Base-by-base conservation (phyloP, 2,888 invertebrate species). In the Watsonalla cultraria region DNA sequence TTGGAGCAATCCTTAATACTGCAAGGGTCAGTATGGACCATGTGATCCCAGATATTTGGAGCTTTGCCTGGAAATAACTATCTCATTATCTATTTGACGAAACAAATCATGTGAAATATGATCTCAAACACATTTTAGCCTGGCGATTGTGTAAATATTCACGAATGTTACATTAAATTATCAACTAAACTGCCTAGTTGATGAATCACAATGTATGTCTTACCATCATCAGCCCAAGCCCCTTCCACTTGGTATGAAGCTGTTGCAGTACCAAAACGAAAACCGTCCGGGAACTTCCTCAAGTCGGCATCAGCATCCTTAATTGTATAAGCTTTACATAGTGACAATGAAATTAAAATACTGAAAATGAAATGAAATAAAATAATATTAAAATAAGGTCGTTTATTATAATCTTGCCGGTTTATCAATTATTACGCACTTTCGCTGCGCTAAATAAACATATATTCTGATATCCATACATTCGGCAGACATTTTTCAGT, bases 41-140 rank as follows among this genome's bases (percentile, higher is more conserved):
- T 75, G 56, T 78, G 84, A 75, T 94, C 94, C 94, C 93, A 94
- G 53, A 93, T 92, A 53, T 86, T 92, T 70, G 85, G 86, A 13
- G 46, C 7, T 46, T 46, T 46, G 9, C 46, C 46, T 46, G 15
- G 14, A 46, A 46, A 15, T 14, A 6, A 46, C 0, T 14, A 46
- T 46, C 5, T 24, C 24, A 24, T 24, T 24, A 24, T 2, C 4
- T 24, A 24, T 24, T 24, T 4, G 24, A 24, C 4, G 24, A 24
- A 4, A 1, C 24, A 24, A 24, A 24, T 24, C 24, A n/a, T n/a
- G n/a, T n/a, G n/a, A n/a, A n/a, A n/a, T n/a, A n/a, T n/a, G n/a
- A n/a, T 24, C 4, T 24, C 24, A 24, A 24, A 24, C 24, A 24
- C 24, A 24, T 24, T 24, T 24, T 24, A 24, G 24, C 24, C 24